phyloP scores from a whole-genome alignment of 2,888 invertebrate species.

The Teinopalpus imperialis region DNA sequence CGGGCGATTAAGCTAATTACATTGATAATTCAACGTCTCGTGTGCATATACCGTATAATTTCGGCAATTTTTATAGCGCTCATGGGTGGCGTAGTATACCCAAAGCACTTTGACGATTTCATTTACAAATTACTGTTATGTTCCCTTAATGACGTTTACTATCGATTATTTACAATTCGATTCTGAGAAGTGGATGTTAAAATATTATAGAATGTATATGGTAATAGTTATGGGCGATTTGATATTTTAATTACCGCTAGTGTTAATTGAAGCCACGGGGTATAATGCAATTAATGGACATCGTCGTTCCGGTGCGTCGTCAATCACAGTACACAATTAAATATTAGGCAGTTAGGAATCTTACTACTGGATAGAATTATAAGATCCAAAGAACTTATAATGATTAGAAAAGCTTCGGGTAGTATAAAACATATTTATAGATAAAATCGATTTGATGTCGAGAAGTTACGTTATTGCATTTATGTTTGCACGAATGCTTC shows the following conservation, averaged over 20 bases:
- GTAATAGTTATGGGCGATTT: constrained; percentile 27
- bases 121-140: constrained; percentile 43
- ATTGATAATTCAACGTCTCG: constrained; percentile 58
- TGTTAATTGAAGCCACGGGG: constrained; percentile 60
- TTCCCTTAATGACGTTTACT: constrained; percentile 39
- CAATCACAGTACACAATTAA: constrained; percentile 38
- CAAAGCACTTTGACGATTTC: constrained; percentile 52
- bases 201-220: constrained; percentile 14
- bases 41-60: constrained; percentile 63
- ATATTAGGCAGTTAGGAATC: constrained; percentile 10
- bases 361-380: constrained; percentile 13
- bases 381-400: constrained; percentile 12
- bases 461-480: too few relatives aligned
- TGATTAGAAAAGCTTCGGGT: background rate
- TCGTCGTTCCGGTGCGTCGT: constrained; percentile 47
- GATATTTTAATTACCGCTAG: constrained; percentile 36
- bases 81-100: constrained; percentile 57
- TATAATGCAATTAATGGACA: constrained; percentile 45
- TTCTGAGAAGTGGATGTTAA: constrained; percentile 14
- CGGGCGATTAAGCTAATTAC: constrained; percentile 68
- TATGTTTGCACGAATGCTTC: too few relatives aligned
- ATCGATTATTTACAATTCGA: constrained; percentile 30
- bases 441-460: too few relatives aligned
- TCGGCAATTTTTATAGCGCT: constrained; percentile 63
- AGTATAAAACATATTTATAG: background rate